Evolutionary conservation across 1,140 invertebrate genomes (phyloP).

Genomic region (Cecropterus lyciades): DNA sequence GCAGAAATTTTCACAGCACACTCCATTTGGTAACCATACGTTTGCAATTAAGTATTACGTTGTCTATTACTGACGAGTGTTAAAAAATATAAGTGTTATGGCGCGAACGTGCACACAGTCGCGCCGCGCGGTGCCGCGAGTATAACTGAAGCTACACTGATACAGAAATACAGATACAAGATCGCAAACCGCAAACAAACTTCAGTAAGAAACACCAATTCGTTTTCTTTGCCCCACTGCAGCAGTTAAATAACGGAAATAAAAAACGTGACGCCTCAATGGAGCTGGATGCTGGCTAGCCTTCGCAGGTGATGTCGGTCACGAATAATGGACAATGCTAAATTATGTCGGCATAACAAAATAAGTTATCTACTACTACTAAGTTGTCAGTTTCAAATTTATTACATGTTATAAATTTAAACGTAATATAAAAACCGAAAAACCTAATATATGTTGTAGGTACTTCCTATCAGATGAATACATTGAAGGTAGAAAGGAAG

Average conservation of each 20-base stretch:
- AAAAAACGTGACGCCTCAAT: slow-evolving; percentile 34
- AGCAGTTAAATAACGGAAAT: slow-evolving; percentile 24
- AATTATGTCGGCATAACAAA: neutral
- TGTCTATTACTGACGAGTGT: slow-evolving; percentile 17
- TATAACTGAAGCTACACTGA: slow-evolving; percentile 57
- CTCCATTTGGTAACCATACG: slow-evolving; percentile 9
- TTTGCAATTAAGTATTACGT: slow-evolving; percentile 14
- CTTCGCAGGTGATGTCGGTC: slow-evolving; percentile 22
- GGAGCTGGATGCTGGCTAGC: slow-evolving; percentile 21
- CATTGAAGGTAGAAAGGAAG: too few relatives aligned
- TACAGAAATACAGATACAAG: slow-evolving; percentile 19
- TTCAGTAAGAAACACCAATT: slow-evolving; percentile 33
- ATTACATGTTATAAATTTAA: neutral
- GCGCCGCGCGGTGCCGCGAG: slow-evolving; percentile 55
- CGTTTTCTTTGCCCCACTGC: slow-evolving; percentile 23
- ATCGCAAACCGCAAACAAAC: slow-evolving; percentile 43
- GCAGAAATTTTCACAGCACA: slow-evolving; percentile 17
- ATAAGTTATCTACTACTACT: too few relatives aligned
- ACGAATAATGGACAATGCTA: slow-evolving; percentile 7
- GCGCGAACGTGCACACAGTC: slow-evolving; percentile 48
- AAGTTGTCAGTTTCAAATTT: neutral
- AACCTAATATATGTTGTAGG: too few relatives aligned
- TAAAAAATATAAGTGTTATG: slow-evolving; percentile 16
- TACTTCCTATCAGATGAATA: too few relatives aligned
- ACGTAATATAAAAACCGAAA: too few relatives aligned